Evolutionary conservation across 1,140 invertebrate genomes (phyloP), one percentile per base, ranked within the genome.

Genomic region (Phymorhynchus buccinoides): DNA sequence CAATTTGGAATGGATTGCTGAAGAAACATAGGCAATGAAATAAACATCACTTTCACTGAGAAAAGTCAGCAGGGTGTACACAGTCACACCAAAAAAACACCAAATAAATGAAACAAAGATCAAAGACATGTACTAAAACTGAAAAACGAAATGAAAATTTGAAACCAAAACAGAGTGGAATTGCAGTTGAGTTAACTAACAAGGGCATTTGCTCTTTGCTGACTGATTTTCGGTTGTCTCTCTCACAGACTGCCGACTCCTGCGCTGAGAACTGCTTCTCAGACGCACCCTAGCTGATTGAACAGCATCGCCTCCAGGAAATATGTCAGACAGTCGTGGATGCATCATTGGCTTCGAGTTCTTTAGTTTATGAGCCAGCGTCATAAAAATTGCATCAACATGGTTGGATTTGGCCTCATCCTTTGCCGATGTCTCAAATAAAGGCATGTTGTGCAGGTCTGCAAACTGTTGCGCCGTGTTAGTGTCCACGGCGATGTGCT

Each of bases 311-410:
- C 88, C 84, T n/a, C 85, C 85, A 14, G 86, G 73, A 32, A 44
- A 37, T 52, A 86, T 88, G n/a, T 81, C 80, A 9, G 89, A 68
- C 62, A 90, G 30, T 83, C 89, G 85, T 35, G 84, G 84, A 77
- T 91, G 89, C 92, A 93, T 93, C 91, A 93, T 92, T 7, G 92
- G 92, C 85, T 92, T 93, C 12, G 90, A 89, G 85, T 91, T 92
- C 86, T 92, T 93, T 83, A 93, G 86, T 86, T 93, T 93, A 92
- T 97, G 96, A n/a, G 96, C 96, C 32, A 97, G 91, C 0, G 96
- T 97, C 94, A 97, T 94, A 91, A 97, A 97, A 88, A 97, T 97
- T 0, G 96, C 95, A 90, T 97, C 96, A 37, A 97, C 96, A 91
- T 96, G 96, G 92, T 97, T 95, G 86, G 95, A 95, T 89, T 96